Percentiles rank a stretch among this genome's conserved stretches.
Conservation (phyloP, 2,113 vertebrate genomes). For the Ciconia maguari region DNA sequence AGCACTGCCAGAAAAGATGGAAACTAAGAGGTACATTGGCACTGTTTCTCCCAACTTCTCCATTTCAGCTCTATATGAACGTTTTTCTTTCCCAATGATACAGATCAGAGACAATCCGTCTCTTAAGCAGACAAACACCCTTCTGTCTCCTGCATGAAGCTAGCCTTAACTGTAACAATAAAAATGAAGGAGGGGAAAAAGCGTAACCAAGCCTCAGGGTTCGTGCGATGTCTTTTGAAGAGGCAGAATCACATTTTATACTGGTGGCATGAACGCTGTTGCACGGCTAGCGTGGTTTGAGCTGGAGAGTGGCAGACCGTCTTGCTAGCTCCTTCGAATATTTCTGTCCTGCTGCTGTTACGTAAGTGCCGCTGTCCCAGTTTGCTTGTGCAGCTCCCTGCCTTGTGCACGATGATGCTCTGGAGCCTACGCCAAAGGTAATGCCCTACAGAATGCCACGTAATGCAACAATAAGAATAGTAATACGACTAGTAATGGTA, state of each 20-base stretch:
- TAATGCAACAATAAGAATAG: not conserved
- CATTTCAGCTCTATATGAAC: not conserved
- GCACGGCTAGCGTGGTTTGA: not conserved
- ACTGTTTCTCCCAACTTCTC: not conserved
- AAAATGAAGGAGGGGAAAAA: not conserved
- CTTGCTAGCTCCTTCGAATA: not conserved
- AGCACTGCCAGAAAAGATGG: not conserved
- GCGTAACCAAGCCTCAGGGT: not conserved
- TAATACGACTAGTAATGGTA: not conserved
- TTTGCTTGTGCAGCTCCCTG: conserved; percentile 15
- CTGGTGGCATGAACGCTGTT: not conserved
- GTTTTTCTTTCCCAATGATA: not conserved
- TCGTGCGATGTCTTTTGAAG: not conserved
- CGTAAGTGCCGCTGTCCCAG: conserved; percentile 28
- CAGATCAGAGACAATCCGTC: not conserved
- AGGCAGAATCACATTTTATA: not conserved
- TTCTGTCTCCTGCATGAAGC: not conserved
- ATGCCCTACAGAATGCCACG: not conserved
- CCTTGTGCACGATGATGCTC: not conserved
- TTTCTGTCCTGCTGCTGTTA: conserved; percentile 28
- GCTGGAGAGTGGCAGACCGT: not conserved
- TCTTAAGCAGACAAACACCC: not conserved
- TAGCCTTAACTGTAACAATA: not conserved
- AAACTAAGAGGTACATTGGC: not conserved
- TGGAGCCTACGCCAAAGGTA: conserved; percentile 19